Evolutionary conservation across 1,140 invertebrate genomes (phyloP), one percentile per base, ranked within the genome.

Genomic region (Hyles vespertilio): DNA sequence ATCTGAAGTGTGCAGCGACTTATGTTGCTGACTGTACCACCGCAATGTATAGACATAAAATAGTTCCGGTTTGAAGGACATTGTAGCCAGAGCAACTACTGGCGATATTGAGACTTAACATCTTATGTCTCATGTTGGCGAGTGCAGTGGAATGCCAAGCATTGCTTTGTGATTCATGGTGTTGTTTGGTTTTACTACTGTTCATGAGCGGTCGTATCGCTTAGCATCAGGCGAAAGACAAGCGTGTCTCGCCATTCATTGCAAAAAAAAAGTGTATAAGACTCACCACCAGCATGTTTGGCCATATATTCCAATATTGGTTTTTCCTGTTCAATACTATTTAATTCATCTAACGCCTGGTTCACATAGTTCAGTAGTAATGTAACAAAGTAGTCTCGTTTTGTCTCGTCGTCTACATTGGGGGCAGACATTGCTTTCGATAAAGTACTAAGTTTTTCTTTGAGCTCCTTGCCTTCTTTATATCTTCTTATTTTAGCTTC

Each of bases 371-470:
- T 92, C 72, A 95, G 94, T 9, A 98, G 79, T 61, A 97, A 88
- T 7, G 94, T 94, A 0, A 95, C 72, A 76, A 95, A 97, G 87
- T 97, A 98, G 57, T 97, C 92, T 60, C 97, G 90, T 79, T 94
- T 94, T 0, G 93, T 90, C 69, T 96, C 95, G 22, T 98, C 97
- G 76, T 97, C 96, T 9, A 92, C 91, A 56, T 91, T 91, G 33
- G 91, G 90, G 65, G 91, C 91, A 10, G 92, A 79, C 68, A 94
- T 89, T n/a, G 91, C 90, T 55, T 91, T 88, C 46, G 93, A 92
- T 22, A 98, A 78, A 33, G 89, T 88, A 40, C 91, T 79, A 12
- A 98, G 85, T 82, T 93, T 92, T 5, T 91, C 87, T 70, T 97
- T 92, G 9, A 97, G 81, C 65, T 95, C 94, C 80, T 98, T 97